A percentile compares a stretch with the other conserved stretches of the same genome.
These are phyloP conservation scores for Nasonovia ribisnigri DNA, from an alignment of 2,888 invertebrate genomes.

Conservation along the genomic window DNA sequence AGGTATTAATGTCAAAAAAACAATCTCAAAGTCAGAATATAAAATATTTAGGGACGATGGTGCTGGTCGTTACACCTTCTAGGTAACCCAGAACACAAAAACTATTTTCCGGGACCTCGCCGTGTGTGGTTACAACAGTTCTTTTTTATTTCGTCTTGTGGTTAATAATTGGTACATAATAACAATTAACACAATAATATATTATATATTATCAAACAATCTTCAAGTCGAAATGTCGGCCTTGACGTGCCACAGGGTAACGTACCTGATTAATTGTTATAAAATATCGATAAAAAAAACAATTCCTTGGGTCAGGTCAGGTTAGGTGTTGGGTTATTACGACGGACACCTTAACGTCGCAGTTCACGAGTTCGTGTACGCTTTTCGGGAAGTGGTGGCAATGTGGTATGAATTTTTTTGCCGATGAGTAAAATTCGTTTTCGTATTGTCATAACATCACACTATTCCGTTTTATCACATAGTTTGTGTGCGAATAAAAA, in stretches of 20 bases:
- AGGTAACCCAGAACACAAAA: neutral
- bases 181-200: neutral
- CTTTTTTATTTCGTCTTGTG: neutral
- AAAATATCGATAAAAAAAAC: neutral
- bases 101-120: neutral
- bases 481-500: neutral
- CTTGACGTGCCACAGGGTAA: neutral
- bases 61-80: too few relatives aligned
- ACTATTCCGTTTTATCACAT: neutral
- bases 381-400: neutral
- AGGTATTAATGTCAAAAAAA: too few relatives aligned
- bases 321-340: neutral
- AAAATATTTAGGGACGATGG: too few relatives aligned
- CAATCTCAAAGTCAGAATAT: too few relatives aligned
- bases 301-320: neutral
- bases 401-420: neutral
- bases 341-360: neutral
- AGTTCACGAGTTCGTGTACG: neutral
- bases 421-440: neutral
- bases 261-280: neutral
- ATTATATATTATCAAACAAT: neutral
- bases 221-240: neutral
- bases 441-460: neutral
- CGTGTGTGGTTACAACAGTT: neutral
- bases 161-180: neutral